These are phyloP conservation scores for Carpatolechia fugitivella DNA, from an alignment of 2,888 invertebrate species.

Conservation along the genomic window DNA sequence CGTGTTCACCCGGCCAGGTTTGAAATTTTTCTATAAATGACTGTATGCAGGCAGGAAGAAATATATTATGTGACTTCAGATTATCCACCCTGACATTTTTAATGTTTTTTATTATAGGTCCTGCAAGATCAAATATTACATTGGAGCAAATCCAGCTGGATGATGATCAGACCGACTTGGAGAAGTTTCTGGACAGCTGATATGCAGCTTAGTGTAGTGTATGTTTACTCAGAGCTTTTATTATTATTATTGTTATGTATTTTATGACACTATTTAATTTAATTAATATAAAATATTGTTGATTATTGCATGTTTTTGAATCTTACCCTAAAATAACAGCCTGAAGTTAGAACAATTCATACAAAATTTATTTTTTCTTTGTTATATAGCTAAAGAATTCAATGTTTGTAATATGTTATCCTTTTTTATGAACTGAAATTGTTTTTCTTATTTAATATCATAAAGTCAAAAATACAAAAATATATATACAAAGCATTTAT, in stretches of 20 bases:
- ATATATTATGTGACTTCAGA: no score
- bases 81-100: no score
- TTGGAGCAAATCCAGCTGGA: conserved; percentile 69
- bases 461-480: conserved; percentile 64
- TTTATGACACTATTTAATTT: conserved; percentile 42
- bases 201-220: conserved; percentile 19
- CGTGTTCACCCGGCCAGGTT: no score
- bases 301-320: conserved; percentile 29
- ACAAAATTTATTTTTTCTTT: conserved; percentile 53
- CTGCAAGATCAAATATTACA: conserved; percentile 44
- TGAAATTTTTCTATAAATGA: no score
- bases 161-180: conserved; percentile 54
- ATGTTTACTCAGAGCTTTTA: conserved; percentile 43
- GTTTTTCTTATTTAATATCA: conserved; percentile 52
- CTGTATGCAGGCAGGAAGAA: no score
- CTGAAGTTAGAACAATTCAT: conserved; percentile 43
- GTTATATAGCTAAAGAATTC: conserved; percentile 52
- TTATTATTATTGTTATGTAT: conserved; percentile 30
- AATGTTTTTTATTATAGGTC: conserved; percentile 44
- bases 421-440: conserved; percentile 54
- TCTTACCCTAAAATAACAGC: conserved; percentile 38
- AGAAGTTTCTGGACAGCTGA: conserved; percentile 68
- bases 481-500: conserved; percentile 72
- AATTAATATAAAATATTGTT: conserved; percentile 53
- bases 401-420: conserved; percentile 37